phyloP scores from a whole-genome alignment of 2,113 vertebrate species.

The Chlamydotis undulata region DNA sequence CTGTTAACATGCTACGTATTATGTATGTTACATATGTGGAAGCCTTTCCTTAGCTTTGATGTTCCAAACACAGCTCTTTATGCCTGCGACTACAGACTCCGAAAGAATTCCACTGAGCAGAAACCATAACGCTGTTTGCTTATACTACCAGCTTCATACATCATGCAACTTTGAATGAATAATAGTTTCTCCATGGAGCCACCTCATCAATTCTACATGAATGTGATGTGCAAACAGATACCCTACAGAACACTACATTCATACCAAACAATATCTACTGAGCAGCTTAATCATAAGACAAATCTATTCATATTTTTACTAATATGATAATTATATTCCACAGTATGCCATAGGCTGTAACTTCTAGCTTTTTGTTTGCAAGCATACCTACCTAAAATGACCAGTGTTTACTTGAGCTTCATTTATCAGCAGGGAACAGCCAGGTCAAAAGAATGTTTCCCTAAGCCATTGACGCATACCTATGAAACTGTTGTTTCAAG shows the following conservation, averaged over 20 bases:
- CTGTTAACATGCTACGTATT: background rate
- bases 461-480: background rate
- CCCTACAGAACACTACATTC: background rate
- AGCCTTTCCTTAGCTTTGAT: background rate
- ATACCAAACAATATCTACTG: background rate
- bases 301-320: background rate
- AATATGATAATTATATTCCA: background rate
- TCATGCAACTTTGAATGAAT: background rate
- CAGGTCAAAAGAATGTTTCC: background rate
- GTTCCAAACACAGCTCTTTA: background rate
- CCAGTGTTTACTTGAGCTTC: background rate
- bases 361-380: background rate
- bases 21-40: background rate
- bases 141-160: background rate
- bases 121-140: background rate
- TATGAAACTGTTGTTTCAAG: background rate
- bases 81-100: background rate
- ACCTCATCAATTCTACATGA: background rate
- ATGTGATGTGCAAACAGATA: background rate
- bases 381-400: background rate
- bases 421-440: background rate
- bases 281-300: background rate
- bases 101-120: background rate
- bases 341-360: background rate
- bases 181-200: background rate